Percentiles rank a stretch among this genome's conserved stretches.
These are phyloP conservation scores for Macrophya alboannulata DNA, from an alignment of 2,888 invertebrate genomes.

Conservation along the genomic window DNA sequence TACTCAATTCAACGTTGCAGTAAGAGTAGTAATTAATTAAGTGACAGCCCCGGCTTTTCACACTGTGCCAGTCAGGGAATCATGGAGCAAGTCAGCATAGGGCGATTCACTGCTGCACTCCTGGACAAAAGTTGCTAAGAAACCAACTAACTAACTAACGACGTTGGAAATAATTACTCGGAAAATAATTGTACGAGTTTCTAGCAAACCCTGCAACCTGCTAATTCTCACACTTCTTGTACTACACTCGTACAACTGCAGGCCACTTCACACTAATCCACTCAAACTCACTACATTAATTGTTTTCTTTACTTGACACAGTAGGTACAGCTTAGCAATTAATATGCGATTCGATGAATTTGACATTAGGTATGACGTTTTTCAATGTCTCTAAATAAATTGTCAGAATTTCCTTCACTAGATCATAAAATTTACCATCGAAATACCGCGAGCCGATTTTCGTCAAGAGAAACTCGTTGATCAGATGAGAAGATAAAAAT, in stretches of 20 bases:
- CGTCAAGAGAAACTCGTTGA: background rate
- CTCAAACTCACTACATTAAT: background rate
- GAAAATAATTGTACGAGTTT: slow-evolving; percentile 38
- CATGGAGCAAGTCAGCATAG: slow-evolving; percentile 4
- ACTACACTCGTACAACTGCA: background rate
- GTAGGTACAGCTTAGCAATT: background rate
- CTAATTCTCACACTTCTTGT: slow-evolving; percentile 8
- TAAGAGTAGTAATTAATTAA: slow-evolving; percentile 35
- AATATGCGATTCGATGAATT: background rate
- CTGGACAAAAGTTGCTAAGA: slow-evolving; percentile 21
- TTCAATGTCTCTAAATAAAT: background rate
- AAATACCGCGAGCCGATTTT: background rate
- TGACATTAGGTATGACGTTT: background rate
- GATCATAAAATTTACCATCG: too few species aligned
- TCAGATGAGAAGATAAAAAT: background rate
- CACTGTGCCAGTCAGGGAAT: background rate
- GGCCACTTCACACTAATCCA: background rate
- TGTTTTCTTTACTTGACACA: background rate
- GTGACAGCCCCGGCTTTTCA: slow-evolving; percentile 20
- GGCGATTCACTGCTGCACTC: background rate
- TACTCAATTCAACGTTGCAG: slow-evolving; percentile 6
- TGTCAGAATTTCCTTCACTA: background rate
- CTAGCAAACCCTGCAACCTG: background rate
- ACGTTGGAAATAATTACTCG: slow-evolving; percentile 43
- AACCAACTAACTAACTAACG: slow-evolving; percentile 46